Base-by-base conservation (phyloP, 2,888 invertebrate genomes). In the Chalcis sispes region DNA sequence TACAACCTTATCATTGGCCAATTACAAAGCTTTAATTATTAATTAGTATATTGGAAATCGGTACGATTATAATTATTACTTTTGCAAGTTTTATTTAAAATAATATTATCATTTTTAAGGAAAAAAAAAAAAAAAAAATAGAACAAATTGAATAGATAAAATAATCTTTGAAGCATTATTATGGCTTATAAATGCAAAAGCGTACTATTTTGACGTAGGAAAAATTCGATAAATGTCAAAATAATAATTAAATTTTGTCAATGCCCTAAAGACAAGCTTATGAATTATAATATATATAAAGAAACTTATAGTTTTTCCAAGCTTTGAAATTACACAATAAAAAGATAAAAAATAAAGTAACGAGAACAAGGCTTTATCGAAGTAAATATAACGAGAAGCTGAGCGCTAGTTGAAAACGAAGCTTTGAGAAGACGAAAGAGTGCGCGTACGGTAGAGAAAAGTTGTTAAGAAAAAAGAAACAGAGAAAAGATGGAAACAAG, bases 381-480 rank as follows among this genome's bases (percentile, higher is more conserved):
- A 48, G 64, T 46, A 69, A 69, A 27, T 70, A 64, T 64, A 70
- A 75, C 70, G 32, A 58, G 27, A 20, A n/a, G 25, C n/a, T 50
- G 48, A 48, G 18, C 15, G 50, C 59, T 25, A 29, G 32, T 27
- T 20, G 36, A n/a, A 27, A 29, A n/a, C 18, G 23, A 7, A 52
- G 42, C 56, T 52, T n/a, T n/a, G 32, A 48, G 42, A 27, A 23
- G 52, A 40, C 23, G 36, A 56, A 56, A 29, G 42, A 46, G 15
- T 18, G 27, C 23, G 36, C 7, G 61, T 59, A 42, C 29, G 4
- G 8, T 20, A 29, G 29, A 52, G 29, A 1, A 32, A 64, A 69
- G 67, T 64, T 73, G 65, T 15, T 46, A 59, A 69, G 58, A 56
- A 74, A 66, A 74, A 71, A 40, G 59, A 18, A 59, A 29, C 29